Conservation (phyloP, 2,888 invertebrate species). For the Saturnia japonica region DNA sequence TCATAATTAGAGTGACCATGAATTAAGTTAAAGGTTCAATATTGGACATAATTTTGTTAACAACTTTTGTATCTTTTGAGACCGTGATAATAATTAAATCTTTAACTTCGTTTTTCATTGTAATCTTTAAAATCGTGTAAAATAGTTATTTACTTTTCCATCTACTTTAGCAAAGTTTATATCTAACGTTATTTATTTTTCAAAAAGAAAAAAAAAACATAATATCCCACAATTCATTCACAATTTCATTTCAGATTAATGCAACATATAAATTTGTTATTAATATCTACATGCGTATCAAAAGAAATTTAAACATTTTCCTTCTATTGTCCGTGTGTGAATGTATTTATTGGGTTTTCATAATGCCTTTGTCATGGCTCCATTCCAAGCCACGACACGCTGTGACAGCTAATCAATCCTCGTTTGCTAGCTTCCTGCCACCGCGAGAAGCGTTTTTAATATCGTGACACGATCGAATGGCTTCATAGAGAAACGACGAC, state of each 20-base stretch:
- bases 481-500: conserved; percentile 32
- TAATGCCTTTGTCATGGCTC: conserved; percentile 28
- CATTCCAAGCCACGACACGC: conserved; percentile 24
- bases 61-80: no score
- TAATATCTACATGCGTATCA: not conserved
- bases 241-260: not conserved
- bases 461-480: conserved; percentile 36
- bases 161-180: not conserved
- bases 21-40: not conserved
- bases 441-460: conserved; percentile 44
- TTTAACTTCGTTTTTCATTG: no score
- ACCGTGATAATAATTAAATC: no score
- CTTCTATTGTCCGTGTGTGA: conserved; percentile 20
- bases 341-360: conserved; percentile 1
- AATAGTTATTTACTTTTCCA: not conserved
- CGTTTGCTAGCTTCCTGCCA: conserved; percentile 33
- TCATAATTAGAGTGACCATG: not conserved
- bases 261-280: not conserved
- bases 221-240: no score
- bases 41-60: no score
- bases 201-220: no score
- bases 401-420: conserved; percentile 60
- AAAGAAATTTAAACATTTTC: conserved; percentile 9
- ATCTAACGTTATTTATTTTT: not conserved
- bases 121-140: not conserved